phyloP scores from a whole-genome alignment of 2,797 vertebrate species.

The Arremon aurantiirostris region DNA sequence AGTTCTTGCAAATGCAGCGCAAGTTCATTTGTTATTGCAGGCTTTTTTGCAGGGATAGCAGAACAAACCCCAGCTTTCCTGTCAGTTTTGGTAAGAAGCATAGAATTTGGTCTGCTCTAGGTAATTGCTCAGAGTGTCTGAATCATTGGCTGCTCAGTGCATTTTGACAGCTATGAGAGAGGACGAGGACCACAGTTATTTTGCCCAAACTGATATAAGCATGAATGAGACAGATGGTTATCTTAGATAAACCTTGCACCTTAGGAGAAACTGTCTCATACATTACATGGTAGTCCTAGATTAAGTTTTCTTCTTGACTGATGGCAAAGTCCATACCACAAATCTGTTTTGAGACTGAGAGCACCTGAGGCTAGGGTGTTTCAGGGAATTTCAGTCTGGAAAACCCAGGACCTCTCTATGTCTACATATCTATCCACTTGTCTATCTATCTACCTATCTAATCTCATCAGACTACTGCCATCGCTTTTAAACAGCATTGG shows the following conservation, averaged over 20 bases:
- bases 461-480: neutral
- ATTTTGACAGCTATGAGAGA: neutral
- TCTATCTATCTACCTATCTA: neutral
- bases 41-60: neutral
- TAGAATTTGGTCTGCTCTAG: neutral
- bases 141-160: neutral
- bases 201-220: neutral
- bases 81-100: neutral
- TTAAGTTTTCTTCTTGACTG: conserved; percentile 15
- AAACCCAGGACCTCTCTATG: neutral
- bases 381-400: neutral
- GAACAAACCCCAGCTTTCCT: neutral
- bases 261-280: conserved; percentile 1
- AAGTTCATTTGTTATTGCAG: neutral
- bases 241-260: conserved; percentile 27
- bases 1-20: neutral
- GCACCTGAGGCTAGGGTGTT: neutral
- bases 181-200: neutral
- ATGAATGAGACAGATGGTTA: neutral
- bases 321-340: neutral
- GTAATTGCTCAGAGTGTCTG: neutral
- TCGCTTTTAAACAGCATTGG: neutral
- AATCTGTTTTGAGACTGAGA: neutral
- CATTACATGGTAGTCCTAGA: neutral
- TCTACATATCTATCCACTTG: neutral